These are phyloP conservation scores for Enteromius trimaculatus DNA, from an alignment of 2,797 vertebrate species.

Conservation along the genomic window DNA sequence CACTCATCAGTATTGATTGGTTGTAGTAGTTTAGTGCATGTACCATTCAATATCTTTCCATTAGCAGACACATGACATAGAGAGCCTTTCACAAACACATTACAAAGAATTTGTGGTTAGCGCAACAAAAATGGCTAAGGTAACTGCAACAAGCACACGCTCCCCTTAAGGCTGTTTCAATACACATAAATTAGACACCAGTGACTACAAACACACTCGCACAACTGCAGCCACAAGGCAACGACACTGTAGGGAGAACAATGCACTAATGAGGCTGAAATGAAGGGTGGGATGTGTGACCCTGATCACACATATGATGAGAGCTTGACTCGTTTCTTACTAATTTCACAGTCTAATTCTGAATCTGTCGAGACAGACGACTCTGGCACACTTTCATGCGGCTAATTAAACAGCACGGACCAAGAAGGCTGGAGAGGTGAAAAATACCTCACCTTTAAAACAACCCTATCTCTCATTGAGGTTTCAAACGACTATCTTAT, in stretches of 20 bases:
- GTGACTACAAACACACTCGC: conserved; percentile 13
- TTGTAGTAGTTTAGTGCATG: conserved; percentile 26
- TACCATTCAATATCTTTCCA: conserved; percentile 37
- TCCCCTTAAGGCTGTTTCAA: neutral
- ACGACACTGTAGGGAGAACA: conserved; percentile 7
- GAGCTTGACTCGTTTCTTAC: conserved; percentile 25
- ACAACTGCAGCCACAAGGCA: conserved; percentile 25
- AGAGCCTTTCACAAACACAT: conserved; percentile 7
- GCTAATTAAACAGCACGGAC: conserved; percentile 50
- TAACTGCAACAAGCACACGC: neutral
- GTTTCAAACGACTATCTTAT: conserved; percentile 12
- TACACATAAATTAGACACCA: conserved; percentile 20
- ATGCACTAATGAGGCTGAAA: conserved; percentile 53
- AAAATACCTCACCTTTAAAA: conserved; percentile 44
- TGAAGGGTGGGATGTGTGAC: conserved; percentile 39
- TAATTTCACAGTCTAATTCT: conserved; percentile 52
- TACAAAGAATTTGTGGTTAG: conserved; percentile 11
- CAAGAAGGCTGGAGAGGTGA: conserved; percentile 34
- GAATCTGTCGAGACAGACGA: conserved; percentile 45
- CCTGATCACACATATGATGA: conserved; percentile 46
- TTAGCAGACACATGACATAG: conserved; percentile 17
- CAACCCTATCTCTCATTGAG: neutral
- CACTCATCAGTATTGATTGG: conserved; percentile 37
- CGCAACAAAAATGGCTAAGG: neutral
- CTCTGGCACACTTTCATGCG: conserved; percentile 39